Evolutionary conservation across 1,140 invertebrate species (phyloP).

Genomic region (Apolygus lucorum): DNA sequence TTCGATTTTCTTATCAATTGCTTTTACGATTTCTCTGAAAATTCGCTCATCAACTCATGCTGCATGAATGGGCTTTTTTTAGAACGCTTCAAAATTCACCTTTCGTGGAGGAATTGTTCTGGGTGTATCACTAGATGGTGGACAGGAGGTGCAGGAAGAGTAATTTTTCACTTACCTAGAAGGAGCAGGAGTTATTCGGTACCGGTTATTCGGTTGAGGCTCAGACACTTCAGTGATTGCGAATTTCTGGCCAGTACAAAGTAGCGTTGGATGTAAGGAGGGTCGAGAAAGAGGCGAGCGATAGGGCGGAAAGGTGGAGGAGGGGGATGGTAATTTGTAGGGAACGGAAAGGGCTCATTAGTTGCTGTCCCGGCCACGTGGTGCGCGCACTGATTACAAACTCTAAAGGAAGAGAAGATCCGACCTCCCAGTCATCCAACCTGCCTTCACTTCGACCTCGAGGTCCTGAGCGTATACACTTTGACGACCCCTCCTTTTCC

Average conservation of each 20-base stretch:
- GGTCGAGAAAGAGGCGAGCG: background rate
- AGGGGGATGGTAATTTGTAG: constrained; percentile 17
- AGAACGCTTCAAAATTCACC: too few relatives aligned
- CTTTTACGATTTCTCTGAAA: too few relatives aligned
- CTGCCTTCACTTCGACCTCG: background rate
- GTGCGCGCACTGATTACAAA: constrained; percentile 24
- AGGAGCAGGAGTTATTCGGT: background rate
- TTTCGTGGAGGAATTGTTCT: too few relatives aligned
- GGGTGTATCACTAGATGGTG: background rate
- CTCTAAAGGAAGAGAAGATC: constrained; percentile 20
- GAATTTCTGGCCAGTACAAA: constrained; percentile 5
- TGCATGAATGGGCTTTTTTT: too few relatives aligned
- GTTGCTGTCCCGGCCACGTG: constrained; percentile 22
- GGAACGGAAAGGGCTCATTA: constrained; percentile 22
- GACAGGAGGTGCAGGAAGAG: background rate
- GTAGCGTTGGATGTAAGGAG: background rate
- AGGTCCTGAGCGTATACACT: too few relatives aligned
- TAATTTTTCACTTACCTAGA: too few relatives aligned
- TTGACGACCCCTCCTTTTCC: too few relatives aligned
- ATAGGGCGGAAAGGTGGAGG: background rate
- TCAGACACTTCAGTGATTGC: background rate
- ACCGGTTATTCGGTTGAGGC: background rate
- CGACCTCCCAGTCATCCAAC: background rate
- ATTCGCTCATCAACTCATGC: too few relatives aligned
- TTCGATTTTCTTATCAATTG: too few relatives aligned